Conservation (phyloP, 2,113 vertebrate genomes). For the Gymnobelideus leadbeateri region DNA sequence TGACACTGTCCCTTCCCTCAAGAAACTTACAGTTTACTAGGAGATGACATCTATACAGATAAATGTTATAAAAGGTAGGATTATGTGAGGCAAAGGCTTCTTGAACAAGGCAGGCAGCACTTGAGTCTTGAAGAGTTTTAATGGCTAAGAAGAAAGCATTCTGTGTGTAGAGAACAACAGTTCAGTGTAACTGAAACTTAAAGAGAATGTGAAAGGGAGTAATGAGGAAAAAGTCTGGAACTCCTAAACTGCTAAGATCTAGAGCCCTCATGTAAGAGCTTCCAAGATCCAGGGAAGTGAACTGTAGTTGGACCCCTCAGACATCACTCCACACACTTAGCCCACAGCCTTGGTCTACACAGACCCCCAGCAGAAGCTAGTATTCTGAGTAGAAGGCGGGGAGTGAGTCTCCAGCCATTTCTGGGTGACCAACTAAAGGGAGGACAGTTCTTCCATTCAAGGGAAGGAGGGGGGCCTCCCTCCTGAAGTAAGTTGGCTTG, state of each 20-base stretch:
- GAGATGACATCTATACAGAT: neutral
- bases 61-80: neutral
- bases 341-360: conserved; percentile 16
- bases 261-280: neutral
- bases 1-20: neutral
- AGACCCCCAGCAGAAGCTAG: neutral
- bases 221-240: neutral
- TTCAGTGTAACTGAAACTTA: neutral
- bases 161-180: neutral
- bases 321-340: neutral
- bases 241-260: neutral
- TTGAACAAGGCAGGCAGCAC: neutral
- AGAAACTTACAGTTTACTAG: neutral
- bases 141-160: neutral
- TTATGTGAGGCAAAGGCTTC: neutral
- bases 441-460: neutral
- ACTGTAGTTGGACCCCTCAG: neutral
- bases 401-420: conserved; percentile 1
- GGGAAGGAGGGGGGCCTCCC: neutral
- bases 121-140: neutral
- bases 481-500: neutral
- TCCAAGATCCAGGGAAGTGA: neutral
- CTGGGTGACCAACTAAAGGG: neutral
- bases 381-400: conserved; percentile 17
- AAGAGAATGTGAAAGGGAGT: neutral